Evolutionary conservation across 2,113 vertebrate species (phyloP).

Genomic region (Carettochelys insculpta): DNA sequence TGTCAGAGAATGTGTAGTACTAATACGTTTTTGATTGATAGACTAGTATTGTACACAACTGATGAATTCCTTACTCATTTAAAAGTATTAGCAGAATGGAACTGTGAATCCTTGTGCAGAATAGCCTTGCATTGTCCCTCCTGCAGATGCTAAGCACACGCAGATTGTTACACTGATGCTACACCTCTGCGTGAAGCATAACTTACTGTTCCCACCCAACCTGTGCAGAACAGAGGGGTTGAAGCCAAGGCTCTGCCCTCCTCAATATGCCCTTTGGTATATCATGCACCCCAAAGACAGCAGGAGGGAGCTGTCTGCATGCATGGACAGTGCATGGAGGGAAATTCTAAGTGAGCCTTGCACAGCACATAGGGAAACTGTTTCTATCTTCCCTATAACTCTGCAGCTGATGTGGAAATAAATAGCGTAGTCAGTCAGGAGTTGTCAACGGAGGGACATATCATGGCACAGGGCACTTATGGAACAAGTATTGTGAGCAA

Average conservation of each 20-base stretch:
- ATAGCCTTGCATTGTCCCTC: fast-evolving
- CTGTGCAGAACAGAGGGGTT: not conserved
- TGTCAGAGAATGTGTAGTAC: not conserved
- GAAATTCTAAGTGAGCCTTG: not conserved
- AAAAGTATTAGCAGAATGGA: too few species aligned
- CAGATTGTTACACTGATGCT: fast-evolving
- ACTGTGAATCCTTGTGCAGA: not conserved
- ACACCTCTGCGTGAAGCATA: not conserved
- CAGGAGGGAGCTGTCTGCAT: not conserved
- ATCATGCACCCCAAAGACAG: not conserved
- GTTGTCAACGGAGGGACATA: too few species aligned
- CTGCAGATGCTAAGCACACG: not conserved
- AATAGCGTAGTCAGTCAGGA: not conserved
- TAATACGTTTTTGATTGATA: not conserved
- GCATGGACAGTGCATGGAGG: fast-evolving
- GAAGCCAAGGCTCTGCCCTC: not conserved
- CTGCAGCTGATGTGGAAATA: not conserved
- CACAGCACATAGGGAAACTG: not conserved
- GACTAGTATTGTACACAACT: not conserved
- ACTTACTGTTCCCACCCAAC: fast-evolving
- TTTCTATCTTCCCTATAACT: not conserved
- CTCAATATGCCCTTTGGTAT: not conserved
- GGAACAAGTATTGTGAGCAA: not conserved
- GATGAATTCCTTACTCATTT: not conserved
- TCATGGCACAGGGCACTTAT: not conserved